Percentiles rank a stretch among this genome's conserved stretches.
Conservation (phyloP, 1,140 invertebrate species). For the Metopolophium dirhodum region DNA sequence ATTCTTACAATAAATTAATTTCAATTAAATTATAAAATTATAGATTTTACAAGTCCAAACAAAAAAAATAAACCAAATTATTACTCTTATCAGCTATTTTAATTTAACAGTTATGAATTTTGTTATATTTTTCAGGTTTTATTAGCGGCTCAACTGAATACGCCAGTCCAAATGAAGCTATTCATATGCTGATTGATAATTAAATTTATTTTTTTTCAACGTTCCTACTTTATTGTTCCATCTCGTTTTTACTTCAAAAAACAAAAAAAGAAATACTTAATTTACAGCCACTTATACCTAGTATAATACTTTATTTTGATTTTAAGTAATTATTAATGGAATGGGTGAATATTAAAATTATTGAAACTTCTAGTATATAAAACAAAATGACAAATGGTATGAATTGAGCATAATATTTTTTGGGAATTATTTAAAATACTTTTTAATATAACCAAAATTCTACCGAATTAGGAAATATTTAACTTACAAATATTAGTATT, state of each 20-base stretch:
- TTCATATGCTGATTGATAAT: constrained; percentile 64
- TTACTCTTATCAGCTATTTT: not conserved
- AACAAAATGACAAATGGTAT: not conserved
- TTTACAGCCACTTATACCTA: not conserved
- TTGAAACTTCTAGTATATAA: not conserved
- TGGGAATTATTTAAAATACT: not conserved
- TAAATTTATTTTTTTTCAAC: not conserved
- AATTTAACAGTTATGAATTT: not conserved
- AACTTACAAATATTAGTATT: not conserved
- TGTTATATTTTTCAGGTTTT: constrained; percentile 30
- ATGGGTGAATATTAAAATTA: not conserved
- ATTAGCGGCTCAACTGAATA: constrained; percentile 62
- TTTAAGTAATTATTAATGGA: not conserved
- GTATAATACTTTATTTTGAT: not conserved
- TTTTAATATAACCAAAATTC: not conserved
- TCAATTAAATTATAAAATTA: not conserved
- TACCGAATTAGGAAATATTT: not conserved
- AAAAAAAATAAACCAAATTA: not conserved
- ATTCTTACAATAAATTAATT: not conserved
- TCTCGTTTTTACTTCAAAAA: not conserved
- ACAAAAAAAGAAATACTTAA: constrained; percentile 20
- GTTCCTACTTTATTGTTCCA: constrained; percentile 38
- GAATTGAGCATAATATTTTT: not conserved
- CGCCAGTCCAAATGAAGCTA: constrained; percentile 68
- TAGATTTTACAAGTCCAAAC: not conserved